Conservation (phyloP, 2,113 vertebrate genomes). For the Halichoerus grypus region DNA sequence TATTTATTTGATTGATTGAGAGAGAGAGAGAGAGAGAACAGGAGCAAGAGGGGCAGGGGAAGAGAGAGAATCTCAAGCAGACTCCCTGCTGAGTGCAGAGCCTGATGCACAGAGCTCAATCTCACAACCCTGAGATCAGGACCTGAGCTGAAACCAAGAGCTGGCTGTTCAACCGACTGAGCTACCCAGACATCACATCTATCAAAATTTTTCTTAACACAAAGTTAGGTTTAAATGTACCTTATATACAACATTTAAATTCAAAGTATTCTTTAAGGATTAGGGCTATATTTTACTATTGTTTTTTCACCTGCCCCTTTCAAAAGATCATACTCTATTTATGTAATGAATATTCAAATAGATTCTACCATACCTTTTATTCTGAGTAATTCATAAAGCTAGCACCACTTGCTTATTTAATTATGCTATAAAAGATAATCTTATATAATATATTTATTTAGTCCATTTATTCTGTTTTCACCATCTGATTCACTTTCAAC, state of each 20-base stretch:
- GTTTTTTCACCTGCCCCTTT: not conserved
- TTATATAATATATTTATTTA: not conserved
- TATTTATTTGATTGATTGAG: not conserved
- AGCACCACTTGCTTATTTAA: not conserved
- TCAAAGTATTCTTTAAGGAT: not conserved
- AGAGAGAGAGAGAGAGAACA: not conserved
- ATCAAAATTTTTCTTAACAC: not conserved
- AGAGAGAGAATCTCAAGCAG: not conserved
- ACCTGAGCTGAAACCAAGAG: not conserved
- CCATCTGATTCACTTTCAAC: not conserved
- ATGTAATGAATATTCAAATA: not conserved
- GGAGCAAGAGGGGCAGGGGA: not conserved
- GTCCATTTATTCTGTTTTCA: not conserved
- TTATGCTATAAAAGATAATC: not conserved
- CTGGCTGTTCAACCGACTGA: not conserved
- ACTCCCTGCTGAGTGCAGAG: not conserved
- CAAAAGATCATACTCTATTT: not conserved
- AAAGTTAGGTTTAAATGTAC: not conserved
- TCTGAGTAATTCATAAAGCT: not conserved
- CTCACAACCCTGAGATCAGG: not conserved
- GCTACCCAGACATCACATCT: not conserved
- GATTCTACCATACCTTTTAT: not conserved
- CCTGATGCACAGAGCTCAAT: not conserved
- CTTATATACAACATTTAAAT: not conserved
- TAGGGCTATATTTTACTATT: not conserved